A percentile compares a stretch with the other conserved stretches of the same genome.
These are phyloP conservation scores for Mythimna impura DNA, from an alignment of 2,888 invertebrate species.

Conservation along the genomic window DNA sequence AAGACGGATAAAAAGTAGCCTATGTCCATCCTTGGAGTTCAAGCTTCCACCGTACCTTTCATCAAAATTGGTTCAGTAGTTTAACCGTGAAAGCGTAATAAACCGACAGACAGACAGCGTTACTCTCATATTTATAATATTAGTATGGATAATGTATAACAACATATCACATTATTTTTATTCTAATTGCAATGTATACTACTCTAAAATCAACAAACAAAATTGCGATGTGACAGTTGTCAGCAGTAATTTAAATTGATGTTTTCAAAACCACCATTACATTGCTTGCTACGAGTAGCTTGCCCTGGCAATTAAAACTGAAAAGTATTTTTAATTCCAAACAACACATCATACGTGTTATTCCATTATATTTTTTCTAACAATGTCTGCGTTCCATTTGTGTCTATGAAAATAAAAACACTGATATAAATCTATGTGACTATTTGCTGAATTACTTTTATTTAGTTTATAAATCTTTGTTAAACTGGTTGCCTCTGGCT, in stretches of 20 bases:
- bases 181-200: neutral
- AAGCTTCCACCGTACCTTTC: too few relatives aligned
- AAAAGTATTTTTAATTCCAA: conserved; percentile 5
- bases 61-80: too few relatives aligned
- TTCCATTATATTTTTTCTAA: conserved; percentile 10
- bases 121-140: too few relatives aligned
- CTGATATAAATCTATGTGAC: conserved; percentile 12
- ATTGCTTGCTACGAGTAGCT: conserved; percentile 3
- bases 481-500: neutral
- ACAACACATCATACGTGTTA: conserved; percentile 1
- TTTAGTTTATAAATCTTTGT: neutral
- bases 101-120: too few relatives aligned
- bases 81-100: too few relatives aligned
- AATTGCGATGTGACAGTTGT: conserved; percentile 8
- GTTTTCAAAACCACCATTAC: conserved; percentile 21
- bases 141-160: neutral
- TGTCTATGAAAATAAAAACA: conserved; percentile 9
- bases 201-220: conserved; percentile 10
- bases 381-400: conserved; percentile 17
- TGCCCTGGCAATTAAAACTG: conserved; percentile 3
- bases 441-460: conserved; percentile 1
- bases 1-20: too few relatives aligned
- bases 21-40: too few relatives aligned
- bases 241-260: conserved; percentile 30
- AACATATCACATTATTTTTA: neutral